Conservation (phyloP, 2,113 vertebrate species). For the Petromus typicus region DNA sequence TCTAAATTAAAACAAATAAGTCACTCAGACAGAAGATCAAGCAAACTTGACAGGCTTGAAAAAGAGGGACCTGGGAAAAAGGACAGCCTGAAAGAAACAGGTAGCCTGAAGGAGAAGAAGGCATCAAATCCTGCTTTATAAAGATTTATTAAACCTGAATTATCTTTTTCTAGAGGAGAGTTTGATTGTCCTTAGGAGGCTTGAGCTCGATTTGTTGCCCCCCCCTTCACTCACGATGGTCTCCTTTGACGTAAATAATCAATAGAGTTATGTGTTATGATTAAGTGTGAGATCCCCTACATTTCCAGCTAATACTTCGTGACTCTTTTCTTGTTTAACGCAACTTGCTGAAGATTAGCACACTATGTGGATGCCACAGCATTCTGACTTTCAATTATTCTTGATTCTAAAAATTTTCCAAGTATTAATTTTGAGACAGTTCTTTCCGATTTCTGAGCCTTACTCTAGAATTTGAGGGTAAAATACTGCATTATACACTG, state of each 20-base stretch:
- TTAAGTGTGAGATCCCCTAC: background rate
- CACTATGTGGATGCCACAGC: background rate
- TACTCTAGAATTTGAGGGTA: background rate
- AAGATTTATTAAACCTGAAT: background rate
- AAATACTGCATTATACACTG: background rate
- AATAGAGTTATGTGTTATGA: background rate
- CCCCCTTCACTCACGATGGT: background rate
- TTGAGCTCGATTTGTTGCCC: background rate
- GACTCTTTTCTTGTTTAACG: background rate
- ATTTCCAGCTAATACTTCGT: background rate
- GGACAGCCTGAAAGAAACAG: constrained; percentile 72
- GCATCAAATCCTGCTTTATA: background rate
- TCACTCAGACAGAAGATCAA: constrained; percentile 48
- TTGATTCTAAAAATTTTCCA: background rate
- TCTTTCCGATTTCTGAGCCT: background rate
- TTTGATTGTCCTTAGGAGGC: background rate
- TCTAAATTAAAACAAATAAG: constrained; percentile 56
- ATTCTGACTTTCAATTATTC: background rate
- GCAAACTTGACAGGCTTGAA: constrained; percentile 70
- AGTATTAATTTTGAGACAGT: background rate
- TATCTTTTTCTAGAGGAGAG: constrained; percentile 24
- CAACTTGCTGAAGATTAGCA: background rate
- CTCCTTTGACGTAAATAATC: background rate
- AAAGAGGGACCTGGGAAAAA: constrained; percentile 62
- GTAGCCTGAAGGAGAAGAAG: constrained; percentile 64